These are phyloP conservation scores for Andinoacara biseriatus DNA, from an alignment of 2,113 vertebrate species.

Conservation along the genomic window DNA sequence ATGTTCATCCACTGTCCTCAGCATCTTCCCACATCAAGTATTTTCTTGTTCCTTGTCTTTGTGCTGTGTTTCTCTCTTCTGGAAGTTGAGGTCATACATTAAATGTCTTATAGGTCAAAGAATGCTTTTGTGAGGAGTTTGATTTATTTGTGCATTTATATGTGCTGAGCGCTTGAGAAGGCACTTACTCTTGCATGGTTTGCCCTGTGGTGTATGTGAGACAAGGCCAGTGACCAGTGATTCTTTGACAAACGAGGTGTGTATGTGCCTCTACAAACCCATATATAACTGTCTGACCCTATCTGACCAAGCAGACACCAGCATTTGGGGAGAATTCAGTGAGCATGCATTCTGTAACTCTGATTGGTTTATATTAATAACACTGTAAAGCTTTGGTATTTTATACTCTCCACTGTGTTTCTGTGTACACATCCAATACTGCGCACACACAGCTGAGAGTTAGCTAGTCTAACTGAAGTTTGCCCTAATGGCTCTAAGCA, in stretches of 20 bases:
- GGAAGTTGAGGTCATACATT: slow-evolving; percentile 53
- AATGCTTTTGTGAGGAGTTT: slow-evolving; percentile 58
- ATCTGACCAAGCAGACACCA: slow-evolving; percentile 56
- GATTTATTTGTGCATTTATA: slow-evolving; percentile 79
- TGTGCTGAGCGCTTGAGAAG: slow-evolving; percentile 63
- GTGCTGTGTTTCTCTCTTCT: neutral
- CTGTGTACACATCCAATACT: neutral
- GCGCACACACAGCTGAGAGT: neutral
- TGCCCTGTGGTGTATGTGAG: slow-evolving; percentile 62
- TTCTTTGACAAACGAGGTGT: slow-evolving; percentile 74
- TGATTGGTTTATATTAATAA: slow-evolving; percentile 27
- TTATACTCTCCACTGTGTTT: neutral
- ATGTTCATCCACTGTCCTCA: neutral
- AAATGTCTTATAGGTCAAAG: slow-evolving; percentile 56
- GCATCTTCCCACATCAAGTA: slow-evolving; percentile 13
- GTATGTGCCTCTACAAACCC: slow-evolving; percentile 55
- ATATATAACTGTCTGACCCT: slow-evolving; percentile 74
- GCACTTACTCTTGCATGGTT: slow-evolving; percentile 65
- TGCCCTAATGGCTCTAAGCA: slow-evolving; percentile 4
- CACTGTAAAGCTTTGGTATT: neutral
- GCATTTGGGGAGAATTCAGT: slow-evolving; percentile 14
- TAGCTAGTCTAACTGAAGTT: slow-evolving; percentile 3
- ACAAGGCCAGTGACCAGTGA: slow-evolving; percentile 68
- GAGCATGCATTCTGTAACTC: neutral
- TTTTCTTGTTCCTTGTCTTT: neutral